A percentile compares a stretch with the other conserved stretches of the same genome.
phyloP scores from a whole-genome alignment of 2,113 vertebrate genomes.

The Tiliqua scincoides region DNA sequence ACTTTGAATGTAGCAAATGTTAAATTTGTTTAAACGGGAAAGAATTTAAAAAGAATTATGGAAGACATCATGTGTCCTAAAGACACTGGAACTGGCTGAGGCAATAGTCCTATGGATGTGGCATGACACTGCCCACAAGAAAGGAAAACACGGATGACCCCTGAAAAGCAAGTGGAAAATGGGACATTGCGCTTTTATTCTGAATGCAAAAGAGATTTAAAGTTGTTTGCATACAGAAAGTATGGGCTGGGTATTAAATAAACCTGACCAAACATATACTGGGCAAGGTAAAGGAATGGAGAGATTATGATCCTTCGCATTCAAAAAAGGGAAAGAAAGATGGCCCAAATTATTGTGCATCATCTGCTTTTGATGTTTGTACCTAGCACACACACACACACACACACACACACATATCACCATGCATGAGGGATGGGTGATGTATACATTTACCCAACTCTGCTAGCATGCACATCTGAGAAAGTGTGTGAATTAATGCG shows the following conservation, averaged over 20 bases:
- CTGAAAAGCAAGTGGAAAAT: not conserved
- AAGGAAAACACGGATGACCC: not conserved
- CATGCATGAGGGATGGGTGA: not conserved
- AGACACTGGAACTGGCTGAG: not conserved
- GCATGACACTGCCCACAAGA: not conserved
- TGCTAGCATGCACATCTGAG: not conserved
- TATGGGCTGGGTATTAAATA: not conserved
- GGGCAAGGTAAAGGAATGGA: not conserved
- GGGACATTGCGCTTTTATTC: not conserved
- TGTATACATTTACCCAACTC: not conserved
- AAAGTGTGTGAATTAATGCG: not conserved
- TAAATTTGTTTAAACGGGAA: conserved; percentile 7
- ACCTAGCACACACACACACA: too few species aligned
- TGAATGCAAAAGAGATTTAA: not conserved
- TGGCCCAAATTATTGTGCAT: not conserved
- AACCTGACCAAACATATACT: not conserved
- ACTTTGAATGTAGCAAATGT: not conserved
- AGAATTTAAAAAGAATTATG: not conserved
- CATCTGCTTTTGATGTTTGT: not conserved
- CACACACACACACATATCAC: not conserved
- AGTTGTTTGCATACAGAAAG: not conserved
- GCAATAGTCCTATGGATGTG: not conserved
- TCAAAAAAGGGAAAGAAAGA: not conserved
- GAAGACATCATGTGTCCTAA: not conserved
- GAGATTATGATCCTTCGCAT: not conserved